Evolutionary conservation across 2,113 vertebrate genomes (phyloP).

Genomic region (Deroptyus accipitrinus): DNA sequence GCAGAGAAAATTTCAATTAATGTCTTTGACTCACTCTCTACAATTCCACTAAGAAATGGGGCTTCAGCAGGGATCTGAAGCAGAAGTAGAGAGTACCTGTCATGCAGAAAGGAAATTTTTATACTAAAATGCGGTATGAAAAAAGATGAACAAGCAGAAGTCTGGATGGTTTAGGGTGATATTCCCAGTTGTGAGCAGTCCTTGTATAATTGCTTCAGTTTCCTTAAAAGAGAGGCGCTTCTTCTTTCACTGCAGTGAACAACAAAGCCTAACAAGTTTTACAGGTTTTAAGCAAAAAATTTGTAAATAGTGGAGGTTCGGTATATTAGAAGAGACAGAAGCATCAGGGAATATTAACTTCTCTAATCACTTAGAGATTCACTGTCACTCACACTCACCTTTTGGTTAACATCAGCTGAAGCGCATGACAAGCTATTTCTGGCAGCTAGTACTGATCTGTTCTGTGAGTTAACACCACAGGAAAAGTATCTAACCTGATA

Average conservation of each 20-base stretch:
- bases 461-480: not conserved
- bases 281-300: not conserved
- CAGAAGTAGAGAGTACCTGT: not conserved
- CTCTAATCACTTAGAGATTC: not conserved
- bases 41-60: not conserved
- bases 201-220: not conserved
- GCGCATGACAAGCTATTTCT: rapidly evolving
- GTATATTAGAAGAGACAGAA: conserved; percentile 1
- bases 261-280: not conserved
- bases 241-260: not conserved
- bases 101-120: not conserved
- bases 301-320: not conserved
- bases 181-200: not conserved
- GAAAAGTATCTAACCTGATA: not conserved
- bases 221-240: not conserved
- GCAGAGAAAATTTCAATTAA: not conserved
- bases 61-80: not conserved
- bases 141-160: not conserved
- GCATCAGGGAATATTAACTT: not conserved
- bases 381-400: not conserved
- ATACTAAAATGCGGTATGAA: not conserved
- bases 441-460: not conserved
- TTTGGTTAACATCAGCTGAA: not conserved
- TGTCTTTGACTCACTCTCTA: not conserved
- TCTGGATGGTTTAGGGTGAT: not conserved